These are phyloP conservation scores for Odontomachus brunneus DNA, from an alignment of 1,140 invertebrate genomes.

Conservation along the genomic window DNA sequence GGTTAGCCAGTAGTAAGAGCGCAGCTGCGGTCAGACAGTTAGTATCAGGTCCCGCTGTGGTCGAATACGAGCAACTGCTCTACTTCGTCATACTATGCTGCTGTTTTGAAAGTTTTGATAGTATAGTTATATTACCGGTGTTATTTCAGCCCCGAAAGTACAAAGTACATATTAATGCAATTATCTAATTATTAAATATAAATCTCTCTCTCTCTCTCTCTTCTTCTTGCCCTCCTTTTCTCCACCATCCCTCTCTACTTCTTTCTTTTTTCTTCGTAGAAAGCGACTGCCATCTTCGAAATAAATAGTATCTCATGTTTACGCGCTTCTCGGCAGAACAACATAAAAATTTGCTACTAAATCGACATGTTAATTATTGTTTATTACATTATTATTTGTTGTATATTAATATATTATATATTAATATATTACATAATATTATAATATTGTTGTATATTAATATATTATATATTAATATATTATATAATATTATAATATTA, in stretches of 20 bases:
- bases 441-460: too few species aligned
- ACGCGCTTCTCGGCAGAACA: neutral
- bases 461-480: too few species aligned
- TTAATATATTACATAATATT: too few species aligned
- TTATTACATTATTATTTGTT: too few species aligned
- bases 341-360: neutral
- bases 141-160: slow-evolving; percentile 25
- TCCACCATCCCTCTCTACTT: too few species aligned
- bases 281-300: neutral
- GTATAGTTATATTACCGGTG: neutral
- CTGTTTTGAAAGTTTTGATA: slow-evolving; percentile 62
- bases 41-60: slow-evolving; percentile 71
- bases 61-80: slow-evolving; percentile 67
- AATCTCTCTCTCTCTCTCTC: neutral
- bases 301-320: neutral
- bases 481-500: too few species aligned
- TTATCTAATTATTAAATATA: slow-evolving; percentile 18
- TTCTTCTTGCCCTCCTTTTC: too few species aligned
- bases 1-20: slow-evolving; percentile 75
- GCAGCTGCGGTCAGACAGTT: slow-evolving; percentile 72
- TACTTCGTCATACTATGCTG: slow-evolving; percentile 69
- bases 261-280: too few species aligned
- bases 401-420: too few species aligned
- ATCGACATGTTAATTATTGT: neutral
- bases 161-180: slow-evolving; percentile 21